phyloP scores from a whole-genome alignment of 2,888 invertebrate genomes.

The Amitus sp. region DNA sequence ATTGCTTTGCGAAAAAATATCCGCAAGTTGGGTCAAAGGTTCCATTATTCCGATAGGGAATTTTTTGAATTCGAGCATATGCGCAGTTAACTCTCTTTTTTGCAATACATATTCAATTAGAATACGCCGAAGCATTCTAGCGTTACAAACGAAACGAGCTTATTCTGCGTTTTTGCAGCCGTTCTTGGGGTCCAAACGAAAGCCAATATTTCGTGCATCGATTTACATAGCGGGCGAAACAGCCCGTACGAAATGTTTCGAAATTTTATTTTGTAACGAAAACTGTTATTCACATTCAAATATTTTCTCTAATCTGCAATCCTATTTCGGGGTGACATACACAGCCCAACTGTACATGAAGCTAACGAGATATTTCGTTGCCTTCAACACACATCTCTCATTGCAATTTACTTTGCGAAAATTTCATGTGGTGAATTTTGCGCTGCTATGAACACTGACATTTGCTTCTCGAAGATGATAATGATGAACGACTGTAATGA shows the following conservation, averaged over 20 bases:
- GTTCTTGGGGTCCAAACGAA: slow-evolving; percentile 33
- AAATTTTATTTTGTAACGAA: slow-evolving; percentile 53
- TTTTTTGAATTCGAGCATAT: no score
- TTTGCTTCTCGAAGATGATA: no score
- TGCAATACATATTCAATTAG: slow-evolving; percentile 31
- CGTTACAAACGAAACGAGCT: slow-evolving; percentile 29
- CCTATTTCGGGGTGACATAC: slow-evolving; percentile 48
- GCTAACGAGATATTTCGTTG: no score
- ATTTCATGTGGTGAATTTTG: slow-evolving; percentile 1
- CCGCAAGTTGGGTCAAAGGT: no score
- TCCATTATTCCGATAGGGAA: no score
- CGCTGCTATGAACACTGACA: background rate
- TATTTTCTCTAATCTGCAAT: slow-evolving; percentile 55
- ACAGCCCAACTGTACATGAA: slow-evolving; percentile 24
- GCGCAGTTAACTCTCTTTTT: slow-evolving; percentile 13
- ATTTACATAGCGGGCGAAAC: slow-evolving; percentile 64
- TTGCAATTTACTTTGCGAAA: background rate
- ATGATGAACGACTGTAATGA: no score
- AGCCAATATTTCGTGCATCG: slow-evolving; percentile 58
- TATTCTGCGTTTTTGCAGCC: slow-evolving; percentile 27
- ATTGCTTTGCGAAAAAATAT: no score
- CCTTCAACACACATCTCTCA: no score
- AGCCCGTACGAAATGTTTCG: slow-evolving; percentile 53
- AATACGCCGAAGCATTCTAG: slow-evolving; percentile 21
- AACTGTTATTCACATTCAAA: slow-evolving; percentile 59